Base-by-base conservation (phyloP, 2,888 invertebrate genomes). In the Apodemia hepburni region DNA sequence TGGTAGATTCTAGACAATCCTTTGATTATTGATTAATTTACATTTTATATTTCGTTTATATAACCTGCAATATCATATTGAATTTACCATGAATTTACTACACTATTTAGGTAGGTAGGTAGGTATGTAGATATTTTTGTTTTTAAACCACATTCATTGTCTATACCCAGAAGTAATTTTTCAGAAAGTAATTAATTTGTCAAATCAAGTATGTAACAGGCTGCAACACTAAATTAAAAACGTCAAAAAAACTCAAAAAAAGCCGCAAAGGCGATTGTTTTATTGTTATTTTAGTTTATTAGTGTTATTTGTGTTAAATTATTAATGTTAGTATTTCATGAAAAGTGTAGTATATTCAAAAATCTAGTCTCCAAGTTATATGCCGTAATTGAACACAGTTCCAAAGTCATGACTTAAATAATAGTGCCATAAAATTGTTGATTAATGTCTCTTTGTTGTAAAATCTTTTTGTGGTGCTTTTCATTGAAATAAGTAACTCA, bases 171-270 rank as follows among this genome's bases (percentile, higher is more conserved):
- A 78, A 71, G 69, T 67, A 64, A 71, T 75, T 68, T 74, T 73
- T 73, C 68, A 70, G 67, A 82, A 78, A 80, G 81, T 82, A 86
- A 89, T 87, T 87, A 89, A 81, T 81, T 87, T 87, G 82, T 84
- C 76, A 78, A 84, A 57, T 57, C 54, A 57, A 57, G 54, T 27
- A 54, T 27, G 42, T 47, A 47, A 47, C 45, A 47, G 7, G 45
- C 54, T 57, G 87, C 87, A 89, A 88, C 89, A 87, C 89, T 83
- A 79, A 80, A 83, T 85, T 81, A 80, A 27, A 87, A 87, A 88
- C 81, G 90, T 90, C 90, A 90, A 89, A 87, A 71, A 84, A 82
- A 78, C 74, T 81, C 66, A 82, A 84, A 87, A 47, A 85, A 82
- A 85, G 87, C 87, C 87, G 83, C 54, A 85, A 80, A 81, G 86